Base-by-base conservation (phyloP, 92 coral and sea anemone genomes). In the Umimayanthus chanpuru region DNA sequence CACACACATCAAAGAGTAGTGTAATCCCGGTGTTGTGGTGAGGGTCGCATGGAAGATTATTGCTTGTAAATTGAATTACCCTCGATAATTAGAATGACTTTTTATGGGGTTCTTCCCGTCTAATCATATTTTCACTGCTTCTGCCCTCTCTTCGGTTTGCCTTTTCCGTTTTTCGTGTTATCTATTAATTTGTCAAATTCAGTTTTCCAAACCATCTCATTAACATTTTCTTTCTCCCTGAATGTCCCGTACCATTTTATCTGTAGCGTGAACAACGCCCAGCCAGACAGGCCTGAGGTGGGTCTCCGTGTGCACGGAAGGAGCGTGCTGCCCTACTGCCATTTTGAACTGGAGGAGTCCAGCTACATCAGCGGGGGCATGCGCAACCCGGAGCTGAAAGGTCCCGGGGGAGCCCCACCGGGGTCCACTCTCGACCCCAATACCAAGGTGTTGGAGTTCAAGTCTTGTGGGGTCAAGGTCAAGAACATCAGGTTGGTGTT, bases 371-470 rank as follows among this genome's bases (percentile, higher is more conserved):
- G 96, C 41, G 99, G 99, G 36, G 99, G 99, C 43, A 90, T 96
- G 39, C 93, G 99, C 83, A 97, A 97, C 76, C 99, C 99, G 12
- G 99, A 97, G 87, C 92, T 97, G 38, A 92, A 87, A 58, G 99
- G 99, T 41, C 97, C 99, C 7, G 93, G 96, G 53, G 99, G 99
- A 56, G 99, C 98, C 44, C 97, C 99, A 73, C 99, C 99, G 4
- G 99, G 99, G 1, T 95, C 99, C 23, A 97, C 95, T 47, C 96
- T 97, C n/a, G 96, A 93, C 84, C 99, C 96, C 43, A 95, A 89
- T 36, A 97, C 99, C 16, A 97, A 93, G 75, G 99, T 97, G 73
- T 89, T 97, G 53, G 99, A 97, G 92, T 97, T 97, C 91, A 94
- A 97, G 85, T 97, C 99, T 21, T 95, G 99, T 65, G 99, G 99